Evolutionary conservation across 2,113 vertebrate genomes (phyloP).

Genomic region (Campylomormyrus tamandua): DNA sequence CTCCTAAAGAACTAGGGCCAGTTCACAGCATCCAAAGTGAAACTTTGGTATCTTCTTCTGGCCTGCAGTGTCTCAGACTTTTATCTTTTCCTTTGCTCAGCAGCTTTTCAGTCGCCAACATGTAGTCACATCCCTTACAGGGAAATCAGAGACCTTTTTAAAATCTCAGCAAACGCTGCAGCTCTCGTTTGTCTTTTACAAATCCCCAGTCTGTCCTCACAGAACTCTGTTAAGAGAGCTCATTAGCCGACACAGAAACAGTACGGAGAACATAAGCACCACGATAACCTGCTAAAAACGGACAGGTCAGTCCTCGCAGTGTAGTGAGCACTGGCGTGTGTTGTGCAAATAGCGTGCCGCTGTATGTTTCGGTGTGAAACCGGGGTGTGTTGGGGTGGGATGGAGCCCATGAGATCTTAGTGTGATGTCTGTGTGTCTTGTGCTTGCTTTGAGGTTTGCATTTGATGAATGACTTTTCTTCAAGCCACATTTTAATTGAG

Average conservation of each 20-base stretch:
- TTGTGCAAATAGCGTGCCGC: not conserved
- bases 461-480: not conserved
- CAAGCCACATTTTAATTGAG: not conserved
- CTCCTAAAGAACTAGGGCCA: not conserved
- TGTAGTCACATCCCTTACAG: not conserved
- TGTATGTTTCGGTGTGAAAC: not conserved
- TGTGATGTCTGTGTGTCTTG: not conserved
- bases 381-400: not conserved
- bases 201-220: not conserved
- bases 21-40: not conserved
- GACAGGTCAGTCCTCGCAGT: not conserved
- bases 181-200: not conserved
- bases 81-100: not conserved
- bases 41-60: not conserved
- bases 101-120: not conserved
- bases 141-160: constrained; percentile 2
- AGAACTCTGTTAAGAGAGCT: not conserved
- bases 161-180: not conserved
- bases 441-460: not conserved
- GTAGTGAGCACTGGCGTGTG: not conserved
- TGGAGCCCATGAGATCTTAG: not conserved
- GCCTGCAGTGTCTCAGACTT: not conserved
- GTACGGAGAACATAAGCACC: not conserved
- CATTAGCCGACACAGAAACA: not conserved
- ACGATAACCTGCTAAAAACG: not conserved